Evolutionary conservation across 1,140 invertebrate genomes (phyloP).

Genomic region (Papilio aristodemus): DNA sequence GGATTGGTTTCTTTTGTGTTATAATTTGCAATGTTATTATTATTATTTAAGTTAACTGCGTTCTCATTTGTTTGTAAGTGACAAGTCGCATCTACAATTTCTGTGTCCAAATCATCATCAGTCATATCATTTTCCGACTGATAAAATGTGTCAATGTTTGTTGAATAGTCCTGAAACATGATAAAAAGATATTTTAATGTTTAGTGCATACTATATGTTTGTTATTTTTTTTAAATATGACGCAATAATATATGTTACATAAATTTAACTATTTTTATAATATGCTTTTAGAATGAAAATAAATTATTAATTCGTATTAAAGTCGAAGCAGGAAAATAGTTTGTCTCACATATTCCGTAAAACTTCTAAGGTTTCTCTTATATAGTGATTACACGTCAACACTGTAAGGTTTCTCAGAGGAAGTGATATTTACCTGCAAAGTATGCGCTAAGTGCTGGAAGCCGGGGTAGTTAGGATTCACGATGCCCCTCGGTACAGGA

Average conservation of each 20-base stretch:
- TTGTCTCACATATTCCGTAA: not conserved
- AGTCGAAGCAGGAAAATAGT: not conserved
- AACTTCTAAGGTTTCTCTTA: slow-evolving; percentile 27
- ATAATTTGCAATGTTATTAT: slow-evolving; percentile 36
- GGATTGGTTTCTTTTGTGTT: slow-evolving; percentile 21
- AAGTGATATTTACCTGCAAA: slow-evolving; percentile 68
- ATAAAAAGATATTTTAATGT: slow-evolving; percentile 31
- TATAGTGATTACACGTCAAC: slow-evolving; percentile 24
- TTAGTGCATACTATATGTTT: too few species aligned
- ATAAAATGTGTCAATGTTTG: slow-evolving; percentile 70
- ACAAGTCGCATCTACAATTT: slow-evolving; percentile 52
- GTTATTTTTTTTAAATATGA: too few species aligned
- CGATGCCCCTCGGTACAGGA: slow-evolving; percentile 83
- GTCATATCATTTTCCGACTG: slow-evolving; percentile 78
- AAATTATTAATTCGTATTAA: not conserved
- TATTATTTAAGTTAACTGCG: slow-evolving; percentile 36
- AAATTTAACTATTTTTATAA: not conserved
- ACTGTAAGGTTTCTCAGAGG: slow-evolving; percentile 45
- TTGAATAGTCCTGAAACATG: slow-evolving; percentile 66
- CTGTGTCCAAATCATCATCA: slow-evolving; percentile 69
- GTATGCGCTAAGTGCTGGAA: slow-evolving; percentile 84
- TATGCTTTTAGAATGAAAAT: not conserved
- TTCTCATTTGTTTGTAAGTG: slow-evolving; percentile 47
- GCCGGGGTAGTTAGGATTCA: slow-evolving; percentile 90
- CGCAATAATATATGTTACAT: too few species aligned